Percentiles rank a stretch among this genome's conserved stretches.
phyloP scores from a whole-genome alignment of 2,797 vertebrate genomes.

The Ibycter americanus region DNA sequence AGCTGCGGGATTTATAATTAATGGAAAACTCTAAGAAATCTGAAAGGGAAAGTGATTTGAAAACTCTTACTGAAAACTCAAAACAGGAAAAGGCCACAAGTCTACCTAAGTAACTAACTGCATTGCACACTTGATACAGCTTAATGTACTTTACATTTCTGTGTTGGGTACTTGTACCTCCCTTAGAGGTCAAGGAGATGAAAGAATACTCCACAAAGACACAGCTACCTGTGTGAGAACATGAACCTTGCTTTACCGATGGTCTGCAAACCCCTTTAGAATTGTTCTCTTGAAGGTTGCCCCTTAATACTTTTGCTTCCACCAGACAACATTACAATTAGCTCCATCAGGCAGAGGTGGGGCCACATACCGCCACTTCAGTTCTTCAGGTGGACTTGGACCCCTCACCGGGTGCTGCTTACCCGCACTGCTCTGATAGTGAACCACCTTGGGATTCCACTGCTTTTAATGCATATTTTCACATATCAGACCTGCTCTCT shows the following conservation, averaged over 20 bases:
- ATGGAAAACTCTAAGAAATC: neutral
- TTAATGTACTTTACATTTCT: neutral
- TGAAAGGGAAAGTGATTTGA: slow-evolving; percentile 22
- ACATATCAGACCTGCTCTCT: neutral
- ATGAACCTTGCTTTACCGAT: neutral
- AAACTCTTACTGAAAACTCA: neutral
- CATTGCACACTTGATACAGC: neutral
- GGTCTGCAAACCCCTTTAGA: neutral
- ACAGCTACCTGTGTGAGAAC: neutral
- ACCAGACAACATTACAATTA: neutral
- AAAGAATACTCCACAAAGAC: neutral
- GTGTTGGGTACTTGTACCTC: neutral
- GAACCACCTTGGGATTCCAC: neutral
- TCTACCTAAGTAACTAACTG: neutral
- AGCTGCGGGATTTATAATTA: slow-evolving; percentile 5
- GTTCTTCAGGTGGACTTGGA: neutral
- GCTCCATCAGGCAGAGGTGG: neutral
- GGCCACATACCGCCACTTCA: neutral
- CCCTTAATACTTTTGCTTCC: neutral
- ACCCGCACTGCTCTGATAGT: neutral
- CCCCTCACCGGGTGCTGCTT: neutral
- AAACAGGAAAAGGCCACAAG: neutral
- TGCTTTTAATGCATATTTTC: neutral
- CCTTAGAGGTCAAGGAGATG: neutral
- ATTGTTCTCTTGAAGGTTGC: neutral